phyloP scores from a whole-genome alignment of 1,140 invertebrate genomes.

The Drosophila nikananu region DNA sequence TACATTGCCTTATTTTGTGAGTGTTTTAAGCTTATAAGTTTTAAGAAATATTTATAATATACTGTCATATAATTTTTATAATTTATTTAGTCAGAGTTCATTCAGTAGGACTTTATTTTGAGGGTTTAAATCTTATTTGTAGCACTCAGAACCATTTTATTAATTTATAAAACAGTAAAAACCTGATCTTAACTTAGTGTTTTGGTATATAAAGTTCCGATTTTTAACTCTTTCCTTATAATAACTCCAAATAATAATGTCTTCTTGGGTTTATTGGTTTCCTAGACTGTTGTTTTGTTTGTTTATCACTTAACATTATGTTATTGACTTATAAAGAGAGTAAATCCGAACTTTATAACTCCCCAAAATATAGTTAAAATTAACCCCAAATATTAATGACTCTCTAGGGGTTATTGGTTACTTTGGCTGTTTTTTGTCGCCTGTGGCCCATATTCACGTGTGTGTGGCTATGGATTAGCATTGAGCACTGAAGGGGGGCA shows the following conservation, averaged over 20 bases:
- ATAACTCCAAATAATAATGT: no score
- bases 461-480: slow-evolving; percentile 14
- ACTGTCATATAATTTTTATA: not conserved
- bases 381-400: not conserved
- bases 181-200: no score
- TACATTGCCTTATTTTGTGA: not conserved
- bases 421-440: slow-evolving; percentile 16
- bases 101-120: not conserved
- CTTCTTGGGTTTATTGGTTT: no score
- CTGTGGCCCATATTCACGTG: slow-evolving; percentile 22
- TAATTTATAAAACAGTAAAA: not conserved
- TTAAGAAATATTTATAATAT: not conserved
- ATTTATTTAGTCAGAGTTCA: not conserved
- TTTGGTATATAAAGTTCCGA: no score
- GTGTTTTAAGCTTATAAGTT: not conserved
- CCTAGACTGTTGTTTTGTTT: no score
- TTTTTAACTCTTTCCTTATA: no score
- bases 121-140: not conserved
- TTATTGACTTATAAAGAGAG: not conserved
- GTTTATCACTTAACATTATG: no score
- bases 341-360: not conserved
- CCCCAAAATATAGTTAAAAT: not conserved
- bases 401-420: not conserved
- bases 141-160: not conserved
- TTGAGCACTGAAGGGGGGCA: slow-evolving; percentile 27